Percentiles rank a stretch among this genome's conserved stretches.
These are phyloP conservation scores for Megalops atlanticus DNA, from an alignment of 2,113 vertebrate genomes.

Conservation along the genomic window DNA sequence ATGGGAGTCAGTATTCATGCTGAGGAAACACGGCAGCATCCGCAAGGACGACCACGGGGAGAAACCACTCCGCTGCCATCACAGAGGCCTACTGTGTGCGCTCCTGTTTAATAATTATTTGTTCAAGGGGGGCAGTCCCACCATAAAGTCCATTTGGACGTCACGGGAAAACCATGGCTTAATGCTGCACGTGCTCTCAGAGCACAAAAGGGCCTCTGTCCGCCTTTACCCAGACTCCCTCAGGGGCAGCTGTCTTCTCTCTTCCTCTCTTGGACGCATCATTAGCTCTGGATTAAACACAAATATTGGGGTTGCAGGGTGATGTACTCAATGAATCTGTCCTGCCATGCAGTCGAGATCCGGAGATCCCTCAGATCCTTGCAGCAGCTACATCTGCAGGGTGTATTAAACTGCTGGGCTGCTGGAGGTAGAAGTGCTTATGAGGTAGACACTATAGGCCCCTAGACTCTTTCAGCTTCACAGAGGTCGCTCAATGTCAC, in stretches of 20 bases:
- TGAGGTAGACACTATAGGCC: not conserved
- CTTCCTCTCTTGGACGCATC: not conserved
- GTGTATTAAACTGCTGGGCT: not conserved
- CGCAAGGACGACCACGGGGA: not conserved
- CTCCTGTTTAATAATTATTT: slow-evolving; percentile 35
- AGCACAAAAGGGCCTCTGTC: slow-evolving; percentile 36
- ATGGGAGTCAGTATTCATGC: slow-evolving; percentile 2
- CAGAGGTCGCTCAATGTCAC: not conserved
- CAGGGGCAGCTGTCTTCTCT: slow-evolving; percentile 10
- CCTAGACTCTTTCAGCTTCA: not conserved
- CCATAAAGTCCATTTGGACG: slow-evolving; percentile 29
- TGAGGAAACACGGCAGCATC: not conserved
- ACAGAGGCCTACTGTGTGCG: slow-evolving; percentile 24
- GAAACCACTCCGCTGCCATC: not conserved
- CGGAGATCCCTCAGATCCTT: not conserved
- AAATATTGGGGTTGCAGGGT: slow-evolving; percentile 12
- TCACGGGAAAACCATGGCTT: slow-evolving; percentile 29
- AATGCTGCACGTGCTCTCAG: not conserved
- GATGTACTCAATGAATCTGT: not conserved
- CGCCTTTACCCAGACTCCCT: slow-evolving; percentile 15
- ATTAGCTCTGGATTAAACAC: slow-evolving; percentile 13
- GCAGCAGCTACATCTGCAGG: not conserved
- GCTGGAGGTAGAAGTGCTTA: not conserved
- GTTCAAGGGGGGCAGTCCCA: slow-evolving; percentile 21
- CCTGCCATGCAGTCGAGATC: not conserved